A percentile compares a stretch with the other conserved stretches of the same genome.
phyloP scores from a whole-genome alignment of 2,113 vertebrate species.

The Paramisgurnus dabryanus region DNA sequence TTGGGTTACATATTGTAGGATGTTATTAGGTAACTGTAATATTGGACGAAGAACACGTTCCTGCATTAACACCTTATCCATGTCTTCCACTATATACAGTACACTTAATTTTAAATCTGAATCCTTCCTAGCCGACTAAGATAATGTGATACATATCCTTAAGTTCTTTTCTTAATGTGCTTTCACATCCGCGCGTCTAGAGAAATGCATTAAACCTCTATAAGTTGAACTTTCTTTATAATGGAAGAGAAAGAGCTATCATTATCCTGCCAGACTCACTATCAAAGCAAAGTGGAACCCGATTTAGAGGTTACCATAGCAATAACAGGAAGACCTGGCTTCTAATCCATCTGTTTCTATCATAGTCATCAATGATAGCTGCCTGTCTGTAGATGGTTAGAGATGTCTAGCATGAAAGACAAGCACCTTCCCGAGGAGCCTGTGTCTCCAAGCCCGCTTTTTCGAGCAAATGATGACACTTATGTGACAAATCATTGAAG shows the following conservation, averaged over 20 bases:
- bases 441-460: neutral
- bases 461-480: slow-evolving; percentile 40
- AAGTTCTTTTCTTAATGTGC: neutral
- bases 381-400: slow-evolving; percentile 32
- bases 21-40: too few species aligned
- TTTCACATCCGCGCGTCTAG: neutral
- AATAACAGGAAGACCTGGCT: slow-evolving; percentile 27
- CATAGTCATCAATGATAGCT: slow-evolving; percentile 36
- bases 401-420: slow-evolving; percentile 27
- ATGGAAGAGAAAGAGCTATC: slow-evolving; percentile 35
- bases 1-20: too few species aligned
- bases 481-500: slow-evolving; percentile 67
- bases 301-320: slow-evolving; percentile 32
- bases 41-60: too few species aligned
- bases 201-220: slow-evolving; percentile 22
- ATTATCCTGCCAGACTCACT: slow-evolving; percentile 6
- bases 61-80: neutral
- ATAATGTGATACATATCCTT: neutral
- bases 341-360: slow-evolving; percentile 24
- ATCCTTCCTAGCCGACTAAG: neutral
- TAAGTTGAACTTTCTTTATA: slow-evolving; percentile 19
- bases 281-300: slow-evolving; percentile 16
- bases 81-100: neutral
- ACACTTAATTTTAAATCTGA: neutral
- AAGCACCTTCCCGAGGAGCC: neutral